Percentiles rank a stretch among this genome's conserved stretches.
phyloP scores from a whole-genome alignment of 2,113 vertebrate species.

The Aspidoscelis tigris region DNA sequence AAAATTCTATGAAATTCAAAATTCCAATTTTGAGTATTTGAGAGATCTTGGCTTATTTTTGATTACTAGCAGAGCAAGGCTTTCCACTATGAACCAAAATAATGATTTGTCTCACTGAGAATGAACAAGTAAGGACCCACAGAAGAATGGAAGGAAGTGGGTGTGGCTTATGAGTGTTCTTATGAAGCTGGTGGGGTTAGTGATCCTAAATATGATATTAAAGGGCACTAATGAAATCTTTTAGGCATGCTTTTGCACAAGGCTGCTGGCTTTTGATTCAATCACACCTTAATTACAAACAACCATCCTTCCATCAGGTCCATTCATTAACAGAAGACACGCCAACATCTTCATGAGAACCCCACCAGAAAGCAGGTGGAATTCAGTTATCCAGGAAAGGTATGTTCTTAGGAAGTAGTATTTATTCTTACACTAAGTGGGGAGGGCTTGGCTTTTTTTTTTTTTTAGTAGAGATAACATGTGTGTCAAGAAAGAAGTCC shows the following conservation, averaged over 20 bases:
- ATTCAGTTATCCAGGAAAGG: constrained; percentile 71
- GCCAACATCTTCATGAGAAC: constrained; percentile 76
- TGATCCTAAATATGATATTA: neutral
- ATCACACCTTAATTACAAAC: neutral
- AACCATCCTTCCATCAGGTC: constrained; percentile 62
- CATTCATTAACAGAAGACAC: constrained; percentile 74
- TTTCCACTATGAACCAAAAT: neutral
- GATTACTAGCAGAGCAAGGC: neutral
- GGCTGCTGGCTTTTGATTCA: constrained; percentile 1
- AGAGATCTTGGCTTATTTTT: neutral
- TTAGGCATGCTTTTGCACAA: neutral
- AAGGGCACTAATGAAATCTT: neutral
- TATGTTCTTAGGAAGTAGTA: constrained; percentile 46
- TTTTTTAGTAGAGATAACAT: too few relatives aligned
- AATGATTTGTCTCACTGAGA: neutral
- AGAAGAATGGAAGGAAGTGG: neutral
- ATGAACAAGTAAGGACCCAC: neutral
- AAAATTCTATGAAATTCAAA: too few relatives aligned
- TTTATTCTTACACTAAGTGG: neutral
- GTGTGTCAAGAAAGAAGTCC: too few relatives aligned
- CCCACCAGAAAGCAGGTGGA: constrained; percentile 53
- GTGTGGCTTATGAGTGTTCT: too few relatives aligned
- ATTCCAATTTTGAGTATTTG: too few relatives aligned
- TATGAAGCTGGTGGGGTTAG: neutral
- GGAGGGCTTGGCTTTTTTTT: too few relatives aligned